phyloP scores from a whole-genome alignment of 2,888 invertebrate species.

The Catonia carolina region DNA sequence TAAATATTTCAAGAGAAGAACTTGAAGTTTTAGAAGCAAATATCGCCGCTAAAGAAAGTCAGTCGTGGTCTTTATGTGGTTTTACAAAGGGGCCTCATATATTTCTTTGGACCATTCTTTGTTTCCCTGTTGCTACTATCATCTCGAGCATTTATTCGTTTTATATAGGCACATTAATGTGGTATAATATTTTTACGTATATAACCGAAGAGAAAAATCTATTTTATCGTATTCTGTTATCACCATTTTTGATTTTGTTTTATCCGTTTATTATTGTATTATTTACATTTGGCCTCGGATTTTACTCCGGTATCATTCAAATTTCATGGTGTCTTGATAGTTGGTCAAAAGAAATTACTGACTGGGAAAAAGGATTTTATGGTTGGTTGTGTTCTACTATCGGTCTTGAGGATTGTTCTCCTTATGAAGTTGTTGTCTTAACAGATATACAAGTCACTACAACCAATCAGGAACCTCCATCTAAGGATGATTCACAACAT shows the following conservation, averaged over 20 bases:
- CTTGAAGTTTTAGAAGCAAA: constrained; percentile 60
- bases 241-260: constrained; percentile 59
- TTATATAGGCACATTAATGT: constrained; percentile 66
- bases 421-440: constrained; percentile 63
- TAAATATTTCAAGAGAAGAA: constrained; percentile 65
- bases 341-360: constrained; percentile 64
- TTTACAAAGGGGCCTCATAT: constrained; percentile 58
- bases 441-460: constrained; percentile 44
- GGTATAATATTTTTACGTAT: constrained; percentile 68
- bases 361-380: constrained; percentile 72
- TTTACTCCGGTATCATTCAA: constrained; percentile 61
- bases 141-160: constrained; percentile 61
- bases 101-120: constrained; percentile 55
- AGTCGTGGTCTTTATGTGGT: constrained; percentile 49
- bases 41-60: constrained; percentile 52
- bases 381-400: constrained; percentile 65
- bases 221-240: constrained; percentile 54
- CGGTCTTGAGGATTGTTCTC: constrained; percentile 63
- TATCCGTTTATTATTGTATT: constrained; percentile 63
- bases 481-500: constrained; percentile 13
- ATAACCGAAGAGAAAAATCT: constrained; percentile 60
- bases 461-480: constrained; percentile 15
- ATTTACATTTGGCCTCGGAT: constrained; percentile 57
- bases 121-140: constrained; percentile 58
- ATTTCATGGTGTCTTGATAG: constrained; percentile 59